Base-by-base conservation (phyloP, 2,113 vertebrate genomes). In the Otolemur garnettii region DNA sequence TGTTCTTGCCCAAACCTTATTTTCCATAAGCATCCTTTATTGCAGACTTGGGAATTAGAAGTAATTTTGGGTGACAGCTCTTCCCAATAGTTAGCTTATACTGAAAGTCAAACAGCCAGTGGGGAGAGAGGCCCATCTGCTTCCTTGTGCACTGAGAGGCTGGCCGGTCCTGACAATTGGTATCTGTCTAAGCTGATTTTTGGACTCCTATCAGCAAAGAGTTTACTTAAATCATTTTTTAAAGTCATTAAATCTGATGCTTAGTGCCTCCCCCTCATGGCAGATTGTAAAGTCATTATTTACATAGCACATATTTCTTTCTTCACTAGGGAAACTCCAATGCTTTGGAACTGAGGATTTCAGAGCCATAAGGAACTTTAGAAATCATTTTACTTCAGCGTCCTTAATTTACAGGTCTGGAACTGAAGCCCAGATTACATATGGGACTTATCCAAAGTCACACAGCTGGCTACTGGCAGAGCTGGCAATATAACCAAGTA, bases 331-430 rank as follows among this genome's bases (percentile, higher is more conserved):
- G 71, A 95, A 93, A 60, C 42, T 59, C 77, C 35, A 81, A 0
- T 71, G 38, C 87, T 87, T 86, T 94, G 33, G 69, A 95, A 45
- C 24, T 93, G 64, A 93, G 59, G 87, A 90, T 90, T 96, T 93
- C 38, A 77, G 69, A 90, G 38, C 60, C 75, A 80, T 66, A 83
- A 84, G 87, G 33, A 94, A 84, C 28, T 94, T 92, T 59, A 92
- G 53, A 96, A 97, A 93, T 83, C 60, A 30, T 77, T 55, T 86
- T 82, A 60, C 45, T 75, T 94, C 79, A 71, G 5, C 33, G 33
- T 91, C 69, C 83, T 87, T 93, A 93, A 72, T 93, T 74, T 91
- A 69, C 22, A 92, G 66, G n/a, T 82, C 75, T 84, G 28, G 55
- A 96, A 93, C 30, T 3, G 10, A 87, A 96, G 71, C 87, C 53